Base-by-base conservation (phyloP, 2,888 invertebrate species). In the Drosophila emarginata region DNA sequence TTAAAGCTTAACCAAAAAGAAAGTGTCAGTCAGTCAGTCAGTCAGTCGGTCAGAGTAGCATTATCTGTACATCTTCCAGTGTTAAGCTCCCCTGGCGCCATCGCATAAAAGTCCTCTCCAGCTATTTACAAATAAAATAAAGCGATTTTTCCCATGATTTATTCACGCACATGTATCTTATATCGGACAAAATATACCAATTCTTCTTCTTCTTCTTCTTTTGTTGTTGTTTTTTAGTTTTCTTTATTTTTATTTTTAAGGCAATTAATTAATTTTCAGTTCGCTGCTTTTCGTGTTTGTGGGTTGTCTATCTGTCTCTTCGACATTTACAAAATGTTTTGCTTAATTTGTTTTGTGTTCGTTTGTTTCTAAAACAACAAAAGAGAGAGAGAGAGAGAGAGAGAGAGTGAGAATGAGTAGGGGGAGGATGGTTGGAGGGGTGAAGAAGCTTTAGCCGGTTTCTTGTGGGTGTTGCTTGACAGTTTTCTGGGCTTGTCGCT, bases 251-350 rank as follows among this genome's bases (percentile, higher is more conserved):
- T 67, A 21, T 54, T 64, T 14, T 66, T 79, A 65, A 32, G 67
- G 69, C 84, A 74, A 84, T 86, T 88, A 88, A 84, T 84, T 88
- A 76, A 73, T 80, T 79, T 76, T 64, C 61, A 53, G 62, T 60
- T 54, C 52, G 60, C 7, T 21, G 18, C 52, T 39, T 32, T 61
- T 39, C 52, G 21, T 36, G 39, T 52, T 40, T 58, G 50, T 52
- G 12, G 21, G 23, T 56, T 28, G 52, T 52, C 37, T 61, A 53
- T 61, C 52, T 61, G 62, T 73, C 65, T 72, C 74, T 80, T 80
- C 77, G 84, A 88, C 88, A 80, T 86, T 88, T 86, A 85, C 84
- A 85, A 88, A 85, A 85, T 88, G 87, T 88, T 88, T 80, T 86
- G 72, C 74, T 77, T 88, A 88, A 88, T 88, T 88, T 88, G 76